A percentile compares a stretch with the other conserved stretches of the same genome.
These are phyloP conservation scores for roundworm (Caenorhabditis elegans) DNA, from an alignment of 1,140 invertebrate species.

Conservation along the genomic window DNA sequence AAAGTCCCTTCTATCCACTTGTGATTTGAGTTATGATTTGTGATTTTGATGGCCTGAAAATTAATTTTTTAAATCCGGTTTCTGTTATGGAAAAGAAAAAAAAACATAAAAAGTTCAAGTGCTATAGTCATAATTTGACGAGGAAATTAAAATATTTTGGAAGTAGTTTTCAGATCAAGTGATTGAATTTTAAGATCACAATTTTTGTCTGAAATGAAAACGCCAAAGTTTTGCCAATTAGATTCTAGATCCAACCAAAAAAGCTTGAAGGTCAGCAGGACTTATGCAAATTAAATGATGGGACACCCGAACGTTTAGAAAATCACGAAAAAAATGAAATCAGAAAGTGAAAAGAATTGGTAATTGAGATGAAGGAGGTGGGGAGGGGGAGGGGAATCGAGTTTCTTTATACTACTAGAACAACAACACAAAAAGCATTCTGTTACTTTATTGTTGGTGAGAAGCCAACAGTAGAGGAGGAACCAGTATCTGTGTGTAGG, in stretches of 20 bases:
- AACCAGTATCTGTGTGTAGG: constrained; percentile 12
- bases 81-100: not conserved
- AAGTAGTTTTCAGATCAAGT: not conserved
- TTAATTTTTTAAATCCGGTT: not conserved
- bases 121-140: too few species aligned
- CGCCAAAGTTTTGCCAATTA: too few species aligned
- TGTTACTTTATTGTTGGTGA: constrained; percentile 3
- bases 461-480: too few species aligned
- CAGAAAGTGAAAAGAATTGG: not conserved
- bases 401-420: constrained; percentile 2
- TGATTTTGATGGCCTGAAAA: not conserved
- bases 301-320: not conserved
- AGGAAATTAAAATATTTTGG: too few species aligned
- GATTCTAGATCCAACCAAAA: not conserved
- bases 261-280: not conserved
- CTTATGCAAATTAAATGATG: not conserved
- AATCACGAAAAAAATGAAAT: not conserved
- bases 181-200: too few species aligned
- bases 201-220: too few species aligned
- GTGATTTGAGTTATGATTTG: not conserved
- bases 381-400: not conserved
- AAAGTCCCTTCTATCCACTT: not conserved
- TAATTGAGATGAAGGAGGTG: not conserved
- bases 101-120: not conserved
- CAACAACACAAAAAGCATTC: not conserved